Conservation (phyloP, 2,113 vertebrate genomes). For the Trogon surrucura region DNA sequence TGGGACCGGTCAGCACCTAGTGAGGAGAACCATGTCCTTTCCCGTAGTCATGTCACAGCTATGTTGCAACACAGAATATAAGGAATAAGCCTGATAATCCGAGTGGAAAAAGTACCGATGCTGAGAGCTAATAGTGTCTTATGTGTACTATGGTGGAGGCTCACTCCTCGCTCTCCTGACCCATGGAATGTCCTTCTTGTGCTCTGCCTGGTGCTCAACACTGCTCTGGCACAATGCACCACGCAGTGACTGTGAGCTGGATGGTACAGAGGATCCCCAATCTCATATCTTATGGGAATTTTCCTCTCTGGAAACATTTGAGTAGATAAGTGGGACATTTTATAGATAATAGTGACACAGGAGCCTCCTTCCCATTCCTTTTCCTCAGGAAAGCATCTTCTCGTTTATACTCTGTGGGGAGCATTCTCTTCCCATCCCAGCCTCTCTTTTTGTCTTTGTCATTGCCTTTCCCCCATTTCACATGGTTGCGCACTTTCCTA, state of each 20-base stretch:
- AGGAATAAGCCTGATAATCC: not conserved
- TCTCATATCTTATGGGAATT: not conserved
- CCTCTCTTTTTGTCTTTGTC: not conserved
- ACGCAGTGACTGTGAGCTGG: not conserved
- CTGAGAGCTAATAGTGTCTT: not conserved
- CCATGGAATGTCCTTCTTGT: not conserved
- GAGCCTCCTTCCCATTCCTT: not conserved
- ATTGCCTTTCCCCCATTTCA: not conserved
- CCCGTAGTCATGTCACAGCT: not conserved
- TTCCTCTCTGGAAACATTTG: not conserved
- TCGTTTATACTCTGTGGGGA: not conserved
- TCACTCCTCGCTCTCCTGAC: not conserved
- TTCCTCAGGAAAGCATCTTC: not conserved
- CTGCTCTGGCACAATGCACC: not conserved
- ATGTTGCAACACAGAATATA: not conserved
- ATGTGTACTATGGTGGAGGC: not conserved
- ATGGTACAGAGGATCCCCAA: not conserved
- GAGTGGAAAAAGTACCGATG: not conserved
- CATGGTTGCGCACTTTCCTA: not conserved
- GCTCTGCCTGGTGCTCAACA: not conserved
- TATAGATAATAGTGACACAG: not conserved
- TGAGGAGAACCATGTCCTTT: not conserved
- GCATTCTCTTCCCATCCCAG: not conserved
- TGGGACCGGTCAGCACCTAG: not conserved
- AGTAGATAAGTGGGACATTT: not conserved